Evolutionary conservation across 1,140 invertebrate species (phyloP).

Genomic region (Sitodiplosis mosellana): DNA sequence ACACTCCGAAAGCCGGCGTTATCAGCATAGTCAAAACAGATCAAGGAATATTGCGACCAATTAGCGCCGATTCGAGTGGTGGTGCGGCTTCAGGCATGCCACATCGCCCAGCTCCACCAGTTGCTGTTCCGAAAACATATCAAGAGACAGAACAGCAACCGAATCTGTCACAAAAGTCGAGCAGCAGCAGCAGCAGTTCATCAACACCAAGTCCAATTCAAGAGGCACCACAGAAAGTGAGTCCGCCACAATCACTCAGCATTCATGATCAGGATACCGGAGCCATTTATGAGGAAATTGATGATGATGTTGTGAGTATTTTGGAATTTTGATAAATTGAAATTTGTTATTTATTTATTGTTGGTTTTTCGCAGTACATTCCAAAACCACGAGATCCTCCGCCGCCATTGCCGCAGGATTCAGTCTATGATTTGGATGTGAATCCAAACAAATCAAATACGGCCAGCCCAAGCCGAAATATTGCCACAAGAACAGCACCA

Average conservation of each 20-base stretch:
- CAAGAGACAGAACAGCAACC: conserved; percentile 5
- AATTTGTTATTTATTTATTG: background rate
- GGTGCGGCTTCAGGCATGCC: conserved; percentile 29
- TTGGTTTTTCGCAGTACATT: conserved; percentile 11
- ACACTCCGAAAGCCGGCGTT: conserved; percentile 23
- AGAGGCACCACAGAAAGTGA: conserved; percentile 16
- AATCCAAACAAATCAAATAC: conserved; percentile 20
- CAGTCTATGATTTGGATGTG: conserved; percentile 1
- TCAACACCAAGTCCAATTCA: conserved; percentile 9
- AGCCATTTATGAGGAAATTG: conserved; percentile 37
- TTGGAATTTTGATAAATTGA: background rate
- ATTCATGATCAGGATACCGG: conserved; percentile 7
- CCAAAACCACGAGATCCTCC: conserved; percentile 24
- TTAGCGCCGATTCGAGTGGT: conserved; percentile 21
- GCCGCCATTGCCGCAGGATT: conserved; percentile 18
- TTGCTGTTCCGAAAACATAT: conserved; percentile 10
- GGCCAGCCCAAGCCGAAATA: conserved; percentile 21
- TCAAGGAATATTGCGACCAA: conserved; percentile 8
- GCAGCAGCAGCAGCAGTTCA: conserved; percentile 14
- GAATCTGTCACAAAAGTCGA: conserved; percentile 9
- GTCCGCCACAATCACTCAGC: conserved; percentile 12
- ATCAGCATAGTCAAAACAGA: conserved; percentile 12
- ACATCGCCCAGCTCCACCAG: conserved; percentile 28
- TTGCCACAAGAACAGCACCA: conserved; percentile 30
- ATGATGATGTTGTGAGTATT: conserved; percentile 16